Percentiles rank a stretch among this genome's conserved stretches.
Evolutionary conservation across 2,113 vertebrate species (phyloP).

Genomic region (Cygnus buccinator): DNA sequence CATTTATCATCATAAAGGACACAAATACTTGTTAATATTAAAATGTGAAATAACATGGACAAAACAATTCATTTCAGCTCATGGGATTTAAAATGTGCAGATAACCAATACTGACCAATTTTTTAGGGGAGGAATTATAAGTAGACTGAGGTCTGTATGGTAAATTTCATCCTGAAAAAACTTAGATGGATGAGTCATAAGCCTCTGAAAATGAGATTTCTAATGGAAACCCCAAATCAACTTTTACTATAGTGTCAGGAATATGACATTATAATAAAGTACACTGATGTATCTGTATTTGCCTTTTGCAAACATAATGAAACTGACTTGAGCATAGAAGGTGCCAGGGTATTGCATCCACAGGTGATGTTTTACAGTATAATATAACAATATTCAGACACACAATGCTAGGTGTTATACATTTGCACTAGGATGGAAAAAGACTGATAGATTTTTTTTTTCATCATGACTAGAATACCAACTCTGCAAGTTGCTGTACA

Average conservation of each 20-base stretch:
- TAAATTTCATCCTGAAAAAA: constrained; percentile 37
- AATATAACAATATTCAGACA: neutral
- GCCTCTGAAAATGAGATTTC: constrained; percentile 61
- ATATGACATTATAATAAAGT: constrained; percentile 50
- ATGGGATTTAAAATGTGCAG: neutral
- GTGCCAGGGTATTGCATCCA: neutral
- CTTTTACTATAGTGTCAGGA: constrained; percentile 49
- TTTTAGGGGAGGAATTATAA: neutral
- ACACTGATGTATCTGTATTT: constrained; percentile 30
- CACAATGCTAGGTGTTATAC: neutral
- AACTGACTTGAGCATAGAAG: neutral
- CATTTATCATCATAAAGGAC: neutral
- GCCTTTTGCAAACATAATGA: constrained; percentile 51
- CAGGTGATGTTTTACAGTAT: neutral
- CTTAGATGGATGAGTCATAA: constrained; percentile 32
- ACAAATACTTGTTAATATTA: neutral
- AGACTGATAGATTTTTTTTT: neutral
- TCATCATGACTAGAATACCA: neutral
- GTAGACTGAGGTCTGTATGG: neutral
- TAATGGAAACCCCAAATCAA: constrained; percentile 56
- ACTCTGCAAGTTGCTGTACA: neutral
- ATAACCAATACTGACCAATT: neutral
- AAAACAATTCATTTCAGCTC: neutral
- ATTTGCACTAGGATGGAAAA: neutral
- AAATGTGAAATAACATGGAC: neutral